A percentile compares a stretch with the other conserved stretches of the same genome.
Evolutionary conservation across 2,888 invertebrate genomes (phyloP).

Genomic region (Liopterus haemorrhoidalis): DNA sequence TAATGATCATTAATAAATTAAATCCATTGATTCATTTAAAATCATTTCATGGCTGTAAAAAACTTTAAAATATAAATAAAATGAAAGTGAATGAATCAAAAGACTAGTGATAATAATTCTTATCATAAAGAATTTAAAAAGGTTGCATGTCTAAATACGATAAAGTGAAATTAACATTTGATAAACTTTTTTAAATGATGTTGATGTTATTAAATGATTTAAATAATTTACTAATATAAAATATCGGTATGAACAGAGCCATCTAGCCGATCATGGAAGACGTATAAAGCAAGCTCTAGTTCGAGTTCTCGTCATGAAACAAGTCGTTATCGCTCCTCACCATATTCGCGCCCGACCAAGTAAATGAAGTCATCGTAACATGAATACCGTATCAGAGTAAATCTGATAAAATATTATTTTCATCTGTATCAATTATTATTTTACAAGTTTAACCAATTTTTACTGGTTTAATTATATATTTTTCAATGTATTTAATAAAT

Average conservation of each 20-base stretch:
- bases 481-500: conserved; percentile 7
- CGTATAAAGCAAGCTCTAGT: conserved; percentile 51
- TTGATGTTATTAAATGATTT: conserved; percentile 17
- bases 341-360: conserved; percentile 54
- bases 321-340: conserved; percentile 54
- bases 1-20: conserved; percentile 9
- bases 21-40: conserved; percentile 11
- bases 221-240: conserved; percentile 37
- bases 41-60: no score
- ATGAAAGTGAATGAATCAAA: no score
- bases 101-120: no score
- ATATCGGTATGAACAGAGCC: conserved; percentile 50
- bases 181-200: conserved; percentile 14
- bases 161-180: conserved; percentile 5
- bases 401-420: no score
- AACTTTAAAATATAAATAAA: no score
- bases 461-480: conserved; percentile 6
- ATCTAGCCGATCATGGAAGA: conserved; percentile 52
- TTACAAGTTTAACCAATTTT: not conserved
- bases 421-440: conserved; percentile 10
- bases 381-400: no score
- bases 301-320: conserved; percentile 48
- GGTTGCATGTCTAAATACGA: conserved; percentile 23
- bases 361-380: conserved; percentile 44
- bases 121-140: no score